Base-by-base conservation (phyloP, 2,888 invertebrate species). In the Cryptocheilus praepositus region DNA sequence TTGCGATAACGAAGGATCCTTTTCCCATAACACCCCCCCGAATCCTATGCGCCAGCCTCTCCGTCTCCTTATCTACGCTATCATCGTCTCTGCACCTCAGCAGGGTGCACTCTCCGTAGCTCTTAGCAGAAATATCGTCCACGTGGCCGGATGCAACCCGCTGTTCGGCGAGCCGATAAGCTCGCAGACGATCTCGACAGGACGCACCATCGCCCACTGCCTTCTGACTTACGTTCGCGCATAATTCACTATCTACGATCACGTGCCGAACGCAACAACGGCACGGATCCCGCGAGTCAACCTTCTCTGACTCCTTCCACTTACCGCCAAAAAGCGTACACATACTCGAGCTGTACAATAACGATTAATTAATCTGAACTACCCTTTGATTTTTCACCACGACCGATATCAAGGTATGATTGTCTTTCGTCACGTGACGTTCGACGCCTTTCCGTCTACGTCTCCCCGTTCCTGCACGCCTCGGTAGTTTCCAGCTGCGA, bases 371-470 rank as follows among this genome's bases (percentile, higher is more conserved):
- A 66, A 61, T 53, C 28, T 58, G 46, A 57, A 62, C 61, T 62
- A 61, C 51, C 49, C 46, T 54, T 54, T 54, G 54, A 54, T 54
- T 54, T 25, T 66, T 51, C 67, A 59, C 43, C 56, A 16, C 28
- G 53, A n/a, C 45, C 67, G 45, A 19, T 46, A 60, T 28, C 55
- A 44, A 59, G 70, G 53, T 69, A 81, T 83, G 83, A 85, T 86
- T 85, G 83, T 86, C 85, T 82, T 76, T 83, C 74, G 74, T 82
- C 80, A 81, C 80, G 79, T 74, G 75, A 75, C 44, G 49, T 44
- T 56, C 21, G 28, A 3, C 43, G 36, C 19, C 64, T 64, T 68
- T 62, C 64, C 45, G 67, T 61, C 28, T 61, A 67, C 54, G 51
- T 46, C 61, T 56, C 46, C 61, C 49, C 58, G 49, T 36, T 43